A percentile compares a stretch with the other conserved stretches of the same genome.
Evolutionary conservation across 2,113 vertebrate genomes (phyloP).

Genomic region (Leptosomus discolor): DNA sequence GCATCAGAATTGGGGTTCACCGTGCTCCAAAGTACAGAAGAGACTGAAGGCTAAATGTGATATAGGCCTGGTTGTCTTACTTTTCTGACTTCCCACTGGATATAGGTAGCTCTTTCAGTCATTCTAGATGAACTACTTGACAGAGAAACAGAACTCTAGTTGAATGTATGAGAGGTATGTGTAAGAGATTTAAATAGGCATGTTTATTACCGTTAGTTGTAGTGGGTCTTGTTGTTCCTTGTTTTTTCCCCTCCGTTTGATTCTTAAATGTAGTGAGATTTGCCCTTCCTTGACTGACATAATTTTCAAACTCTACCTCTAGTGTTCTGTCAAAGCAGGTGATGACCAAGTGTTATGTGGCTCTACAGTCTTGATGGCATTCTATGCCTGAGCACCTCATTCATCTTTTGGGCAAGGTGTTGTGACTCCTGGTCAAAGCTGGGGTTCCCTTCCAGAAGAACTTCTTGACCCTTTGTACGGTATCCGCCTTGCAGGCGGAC

Average conservation of each 20-base stretch:
- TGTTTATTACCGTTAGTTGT: neutral
- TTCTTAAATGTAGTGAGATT: neutral
- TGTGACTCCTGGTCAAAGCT: constrained; percentile 1
- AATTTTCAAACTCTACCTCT: accelerated
- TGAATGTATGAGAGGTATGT: neutral
- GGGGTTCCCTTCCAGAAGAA: neutral
- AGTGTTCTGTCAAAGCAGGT: accelerated
- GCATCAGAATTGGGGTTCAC: neutral
- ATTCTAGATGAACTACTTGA: neutral
- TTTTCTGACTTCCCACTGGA: neutral
- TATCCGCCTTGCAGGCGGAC: constrained; percentile 31
- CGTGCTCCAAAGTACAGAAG: neutral
- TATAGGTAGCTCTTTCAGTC: neutral
- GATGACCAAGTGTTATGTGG: neutral
- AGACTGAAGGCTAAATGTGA: neutral
- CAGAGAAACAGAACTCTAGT: neutral
- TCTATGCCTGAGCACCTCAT: neutral
- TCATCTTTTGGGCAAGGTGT: neutral
- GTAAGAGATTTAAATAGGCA: neutral
- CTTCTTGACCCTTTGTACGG: constrained; percentile 70
- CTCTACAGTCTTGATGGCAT: neutral
- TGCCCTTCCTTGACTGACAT: neutral
- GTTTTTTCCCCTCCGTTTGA: neutral
- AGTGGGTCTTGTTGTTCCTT: neutral
- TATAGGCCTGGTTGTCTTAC: neutral